Base-by-base conservation (phyloP, 2,888 invertebrate species). In the Chesias legatella region DNA sequence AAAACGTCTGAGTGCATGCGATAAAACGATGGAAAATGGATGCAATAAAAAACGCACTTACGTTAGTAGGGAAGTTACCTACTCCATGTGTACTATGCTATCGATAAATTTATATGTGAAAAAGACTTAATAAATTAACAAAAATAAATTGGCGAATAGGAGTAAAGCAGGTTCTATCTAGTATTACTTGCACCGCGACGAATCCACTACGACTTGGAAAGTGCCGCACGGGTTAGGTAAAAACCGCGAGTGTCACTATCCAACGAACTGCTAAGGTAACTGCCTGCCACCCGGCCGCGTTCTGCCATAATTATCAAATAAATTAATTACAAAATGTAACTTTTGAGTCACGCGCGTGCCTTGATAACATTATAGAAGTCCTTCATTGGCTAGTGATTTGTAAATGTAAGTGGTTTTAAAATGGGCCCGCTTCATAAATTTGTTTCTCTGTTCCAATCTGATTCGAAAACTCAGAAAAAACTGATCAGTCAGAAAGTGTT, bases 381-480 rank as follows among this genome's bases (percentile, higher is more conserved):
- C n/a, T n/a, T n/a, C n/a, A n/a, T 33, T 21, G n/a, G 21, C 24
- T 25, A 11, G 17, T 26, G 10, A 7, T 24, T 27, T 20, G 29
- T 3, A 6, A 28, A 36, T 31, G 27, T 25, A 23, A 20, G 32
- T 1, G 23, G 25, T 38, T 47, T 26, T 41, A 73, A 58, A 56
- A 91, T 92, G 90, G 90, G 90, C 60, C 91, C 91, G 21, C 70
- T 92, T 27, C 89, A 91, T 56, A 90, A 89, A 67, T 83, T 92
- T 35, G 90, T 91, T 49, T 90, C 91, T 40, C 82, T 92, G 51
- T 91, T 92, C 66, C 90, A 91, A 72, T 71, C 81, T 33, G 90
- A 91, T 62, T 75, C 82, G 21, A 90, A 89, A 53, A 88, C 80
- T 61, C 73, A 77, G 17, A 79, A 75, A 58, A 80, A 71, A 58